Evolutionary conservation across 2,888 invertebrate species (phyloP).

Genomic region (Morpho helenor): DNA sequence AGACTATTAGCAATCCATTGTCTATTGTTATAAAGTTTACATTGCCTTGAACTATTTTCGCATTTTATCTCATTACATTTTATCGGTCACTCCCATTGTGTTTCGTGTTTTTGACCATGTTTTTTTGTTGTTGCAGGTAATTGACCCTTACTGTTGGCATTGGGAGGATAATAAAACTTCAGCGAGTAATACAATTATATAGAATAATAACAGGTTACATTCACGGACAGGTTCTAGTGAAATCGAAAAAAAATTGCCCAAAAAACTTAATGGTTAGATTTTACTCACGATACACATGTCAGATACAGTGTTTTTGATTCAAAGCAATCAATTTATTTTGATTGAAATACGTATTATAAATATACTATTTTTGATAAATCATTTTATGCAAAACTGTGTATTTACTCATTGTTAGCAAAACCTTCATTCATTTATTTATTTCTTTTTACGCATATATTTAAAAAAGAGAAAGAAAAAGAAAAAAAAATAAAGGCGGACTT

Average conservation of each 20-base stretch:
- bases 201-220: constrained; percentile 10
- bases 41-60: not conserved
- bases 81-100: constrained; percentile 32
- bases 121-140: constrained; percentile 58
- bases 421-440: too few species aligned
- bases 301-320: not conserved
- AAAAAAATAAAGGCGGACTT: too few species aligned
- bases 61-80: constrained; percentile 6
- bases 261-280: not conserved
- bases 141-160: constrained; percentile 45
- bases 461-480: too few species aligned
- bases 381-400: too few species aligned
- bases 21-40: constrained; percentile 1
- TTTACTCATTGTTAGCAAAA: too few species aligned
- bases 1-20: too few species aligned
- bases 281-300: constrained; percentile 3
- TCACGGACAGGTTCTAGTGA: constrained; percentile 3
- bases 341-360: too few species aligned
- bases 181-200: constrained; percentile 16
- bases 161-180: constrained; percentile 21
- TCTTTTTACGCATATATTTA: too few species aligned
- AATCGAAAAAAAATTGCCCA: constrained; percentile 9
- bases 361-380: too few species aligned
- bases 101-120: constrained; percentile 38
- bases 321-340: too few species aligned